These are phyloP conservation scores for Sebastes steindachneri DNA, from an alignment of 2,797 vertebrate genomes.

Conservation along the genomic window DNA sequence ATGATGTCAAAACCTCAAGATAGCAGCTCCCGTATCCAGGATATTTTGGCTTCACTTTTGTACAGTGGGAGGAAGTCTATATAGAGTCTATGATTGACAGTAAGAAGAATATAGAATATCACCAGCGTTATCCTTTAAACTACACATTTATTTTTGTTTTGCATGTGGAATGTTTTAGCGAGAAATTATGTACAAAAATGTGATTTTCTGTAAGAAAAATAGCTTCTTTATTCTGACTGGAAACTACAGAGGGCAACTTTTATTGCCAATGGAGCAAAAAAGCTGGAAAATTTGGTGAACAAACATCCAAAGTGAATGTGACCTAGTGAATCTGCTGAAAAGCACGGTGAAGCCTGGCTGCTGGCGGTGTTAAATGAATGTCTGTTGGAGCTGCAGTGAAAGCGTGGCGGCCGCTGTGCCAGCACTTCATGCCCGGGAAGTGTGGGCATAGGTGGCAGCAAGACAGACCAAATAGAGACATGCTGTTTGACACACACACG, in stretches of 20 bases:
- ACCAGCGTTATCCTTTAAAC: neutral
- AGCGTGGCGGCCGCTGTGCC: neutral
- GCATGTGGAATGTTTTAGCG: neutral
- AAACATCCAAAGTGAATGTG: slow-evolving; percentile 1
- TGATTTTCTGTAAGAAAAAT: neutral
- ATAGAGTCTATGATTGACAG: too few species aligned
- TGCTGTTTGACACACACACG: slow-evolving; percentile 19
- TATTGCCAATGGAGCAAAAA: neutral
- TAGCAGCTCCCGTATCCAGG: too few species aligned
- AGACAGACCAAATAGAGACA: slow-evolving; percentile 56
- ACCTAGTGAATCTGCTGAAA: neutral
- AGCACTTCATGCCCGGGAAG: slow-evolving; percentile 18
- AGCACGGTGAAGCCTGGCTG: neutral
- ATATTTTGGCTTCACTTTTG: too few species aligned
- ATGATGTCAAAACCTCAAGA: too few species aligned
- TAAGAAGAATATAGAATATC: too few species aligned
- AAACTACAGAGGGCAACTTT: neutral
- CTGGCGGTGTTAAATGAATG: neutral
- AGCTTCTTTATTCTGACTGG: neutral
- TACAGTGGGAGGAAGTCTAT: too few species aligned
- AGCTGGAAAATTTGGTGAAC: neutral
- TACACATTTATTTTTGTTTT: neutral
- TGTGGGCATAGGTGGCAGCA: slow-evolving; percentile 41
- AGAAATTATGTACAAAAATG: neutral
- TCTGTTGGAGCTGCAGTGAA: slow-evolving; percentile 21